Evolutionary conservation across 2,888 invertebrate species (phyloP), one percentile per base, ranked within the genome.

Genomic region (Drosophila limbata): DNA sequence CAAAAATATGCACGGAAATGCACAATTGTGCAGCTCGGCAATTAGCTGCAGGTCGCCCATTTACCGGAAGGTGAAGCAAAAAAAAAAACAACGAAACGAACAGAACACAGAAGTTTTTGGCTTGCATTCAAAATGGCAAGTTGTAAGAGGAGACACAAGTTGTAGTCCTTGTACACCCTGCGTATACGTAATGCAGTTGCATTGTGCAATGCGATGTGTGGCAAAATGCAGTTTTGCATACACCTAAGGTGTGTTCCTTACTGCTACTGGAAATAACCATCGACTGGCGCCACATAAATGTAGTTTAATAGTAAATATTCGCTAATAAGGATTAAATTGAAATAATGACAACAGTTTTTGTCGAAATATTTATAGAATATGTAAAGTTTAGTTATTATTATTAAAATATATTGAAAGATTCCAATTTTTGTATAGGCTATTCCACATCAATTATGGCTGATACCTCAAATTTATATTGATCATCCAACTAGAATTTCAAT

Each of bases 1-100:
- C 71, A 73, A 89, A 90, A 91, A 91, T 91, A 91, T 90, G 89
- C 84, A 90, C 89, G 90, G 90, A 90, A 91, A 88, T 91, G 91
- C 91, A 91, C 90, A 90, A 90, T 90, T 90, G 90, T 90, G 90
- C 91, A 90, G 80, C 88, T 88, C 84, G 80, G 75, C 90, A 90
- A 90, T 90, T 90, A 91, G 90, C 82, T 84, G 85, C 78, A 89
- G 56, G 72, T 83, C 63, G 68, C 63, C 79, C 74, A 65, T 73
- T 55, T 62, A 40, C 83, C 77, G 88, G 86, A 88, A 79, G 70
- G 55, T 53, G 52, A 56, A 28, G 28, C 28, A 28, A 28, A 28
- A 28, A 1, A 31, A 57, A 47, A 60, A 40, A 60, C 33, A 53
- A 31, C 55, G 25, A 25, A 25, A 33, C 37, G 50, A 70, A 60